Base-by-base conservation (phyloP, 1,140 invertebrate genomes). In the Nasonia giraulti region DNA sequence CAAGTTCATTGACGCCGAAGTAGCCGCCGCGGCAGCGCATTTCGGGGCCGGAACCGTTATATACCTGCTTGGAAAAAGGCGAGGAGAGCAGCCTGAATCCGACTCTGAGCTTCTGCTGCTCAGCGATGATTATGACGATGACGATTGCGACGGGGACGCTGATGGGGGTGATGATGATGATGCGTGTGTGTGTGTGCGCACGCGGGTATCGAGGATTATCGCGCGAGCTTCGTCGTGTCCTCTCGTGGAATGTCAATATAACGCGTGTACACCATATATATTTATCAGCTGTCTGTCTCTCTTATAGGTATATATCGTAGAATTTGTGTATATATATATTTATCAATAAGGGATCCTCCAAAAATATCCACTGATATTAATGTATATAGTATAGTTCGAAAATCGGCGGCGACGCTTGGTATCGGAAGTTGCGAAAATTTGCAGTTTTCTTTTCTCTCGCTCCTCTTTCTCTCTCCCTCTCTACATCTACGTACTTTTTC, bases 1-100 rank as follows among this genome's bases (percentile, higher is more conserved):
- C 74, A 78, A 84, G 83, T 84, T 84, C 83, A 80, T 80, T 84
- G 83, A 84, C 83, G 77, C 50, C 68, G 68, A 20, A 8, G 68
- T 20, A 44, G 23, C 82, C 40, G n/a, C n/a, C 62, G 23, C 82
- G 62, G n/a, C 55, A 31, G 44, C 66, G 69, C 77, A 66, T 84
- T 84, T 80, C 37, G 83, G 83, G 77, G 7, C 5, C 47, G 69
- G 78, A 80, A 84, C 83, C 83, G 83, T 84, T 84, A 84, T 47
- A 71, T 71, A 66, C 7, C 50, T 66, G 31, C 68, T 17, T 31
- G 23, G 11, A 10, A 74, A 50, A 62, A 62, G n/a, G n/a, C 31
- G 33, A 37, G 17, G 55, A 27, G 20, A 44, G 40, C 40, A 82
- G 47, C 14, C 31, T 71, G 27, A 82, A 74, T 74, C 7, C 31